phyloP scores from a whole-genome alignment of 2,113 vertebrate genomes.

The Corythoichthys haematopterus region DNA sequence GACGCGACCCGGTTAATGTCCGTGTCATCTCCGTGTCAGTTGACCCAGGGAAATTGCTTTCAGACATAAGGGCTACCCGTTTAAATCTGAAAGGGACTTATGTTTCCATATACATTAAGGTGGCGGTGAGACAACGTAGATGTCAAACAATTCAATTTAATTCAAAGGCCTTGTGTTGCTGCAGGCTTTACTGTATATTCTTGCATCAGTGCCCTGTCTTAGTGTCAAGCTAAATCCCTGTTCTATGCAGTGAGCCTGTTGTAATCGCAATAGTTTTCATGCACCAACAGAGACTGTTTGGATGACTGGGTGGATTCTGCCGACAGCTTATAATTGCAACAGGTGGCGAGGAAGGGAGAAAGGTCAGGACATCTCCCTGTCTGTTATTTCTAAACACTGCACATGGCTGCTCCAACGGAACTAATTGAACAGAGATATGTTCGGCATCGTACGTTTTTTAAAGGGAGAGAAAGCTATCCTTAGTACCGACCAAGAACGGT shows the following conservation, averaged over 20 bases:
- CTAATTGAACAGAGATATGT: slow-evolving; percentile 21
- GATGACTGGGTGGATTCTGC: slow-evolving; percentile 21
- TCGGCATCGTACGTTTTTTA: not conserved
- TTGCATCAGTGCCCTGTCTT: slow-evolving; percentile 10
- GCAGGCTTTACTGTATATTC: not conserved
- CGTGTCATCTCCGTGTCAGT: too few species aligned
- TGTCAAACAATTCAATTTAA: not conserved
- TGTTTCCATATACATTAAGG: not conserved
- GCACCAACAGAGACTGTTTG: slow-evolving; percentile 28
- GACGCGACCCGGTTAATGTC: too few species aligned
- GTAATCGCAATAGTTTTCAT: slow-evolving; percentile 27
- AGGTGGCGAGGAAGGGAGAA: slow-evolving; percentile 43
- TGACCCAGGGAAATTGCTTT: too few species aligned
- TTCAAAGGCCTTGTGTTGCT: not conserved
- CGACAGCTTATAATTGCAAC: slow-evolving; percentile 37
- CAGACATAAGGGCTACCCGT: too few species aligned
- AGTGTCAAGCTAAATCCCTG: slow-evolving; percentile 18
- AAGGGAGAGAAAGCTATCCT: not conserved
- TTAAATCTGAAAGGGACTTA: too few species aligned
- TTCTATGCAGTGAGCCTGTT: slow-evolving; percentile 5
- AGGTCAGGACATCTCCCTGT: slow-evolving; percentile 50
- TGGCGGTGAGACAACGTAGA: not conserved
- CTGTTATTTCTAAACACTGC: slow-evolving; percentile 33
- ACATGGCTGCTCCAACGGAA: slow-evolving; percentile 40
- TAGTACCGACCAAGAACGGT: slow-evolving; percentile 85